Conservation (phyloP, 2,797 vertebrate genomes). For the Sebastes baramenuke region DNA sequence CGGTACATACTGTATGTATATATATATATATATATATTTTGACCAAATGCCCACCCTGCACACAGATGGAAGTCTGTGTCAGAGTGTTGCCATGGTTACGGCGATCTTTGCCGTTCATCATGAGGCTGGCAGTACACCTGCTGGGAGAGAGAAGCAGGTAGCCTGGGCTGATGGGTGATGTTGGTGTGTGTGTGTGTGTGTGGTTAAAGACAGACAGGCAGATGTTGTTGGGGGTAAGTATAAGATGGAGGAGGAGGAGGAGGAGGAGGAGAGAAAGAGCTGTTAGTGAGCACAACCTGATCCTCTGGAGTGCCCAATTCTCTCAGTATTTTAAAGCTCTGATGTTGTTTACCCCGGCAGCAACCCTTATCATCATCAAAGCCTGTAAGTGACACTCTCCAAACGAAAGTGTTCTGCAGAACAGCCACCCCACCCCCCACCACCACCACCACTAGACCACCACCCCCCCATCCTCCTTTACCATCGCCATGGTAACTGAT, state of each 20-base stretch:
- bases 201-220: not conserved
- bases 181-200: not conserved
- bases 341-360: constrained; percentile 69
- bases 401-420: constrained; percentile 41
- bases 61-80: constrained; percentile 35
- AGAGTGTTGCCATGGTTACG: constrained; percentile 61
- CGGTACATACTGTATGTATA: not conserved
- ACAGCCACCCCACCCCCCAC: not conserved
- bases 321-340: constrained; percentile 47
- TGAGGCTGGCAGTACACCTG: constrained; percentile 53
- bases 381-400: constrained; percentile 68
- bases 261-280: constrained; percentile 5
- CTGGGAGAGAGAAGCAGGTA: constrained; percentile 38
- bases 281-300: constrained; percentile 19
- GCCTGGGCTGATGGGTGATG: constrained; percentile 13
- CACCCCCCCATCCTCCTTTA: constrained; percentile 11
- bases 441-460: not conserved
- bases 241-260: constrained; percentile 10
- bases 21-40: not conserved
- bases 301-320: constrained; percentile 49
- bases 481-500: constrained; percentile 69
- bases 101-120: constrained; percentile 36
- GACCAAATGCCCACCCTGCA: constrained; percentile 20
- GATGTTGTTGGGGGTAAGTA: constrained; percentile 24
- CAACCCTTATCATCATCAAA: constrained; percentile 69